A percentile compares a stretch with the other conserved stretches of the same genome.
Conservation (phyloP, 2,797 vertebrate genomes). For the Myiothlypis chrysogaster region DNA sequence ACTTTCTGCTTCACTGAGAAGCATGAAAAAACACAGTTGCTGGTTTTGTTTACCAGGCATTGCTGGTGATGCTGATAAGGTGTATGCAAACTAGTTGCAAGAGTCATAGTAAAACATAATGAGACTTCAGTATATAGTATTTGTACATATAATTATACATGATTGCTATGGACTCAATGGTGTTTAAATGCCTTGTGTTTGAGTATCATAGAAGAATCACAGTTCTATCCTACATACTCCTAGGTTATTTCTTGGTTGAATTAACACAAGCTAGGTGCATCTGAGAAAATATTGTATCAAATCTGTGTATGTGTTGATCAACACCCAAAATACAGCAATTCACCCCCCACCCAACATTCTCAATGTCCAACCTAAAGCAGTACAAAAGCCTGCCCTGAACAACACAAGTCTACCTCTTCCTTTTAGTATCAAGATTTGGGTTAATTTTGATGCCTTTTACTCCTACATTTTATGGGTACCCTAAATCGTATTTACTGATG, state of each 20-base stretch:
- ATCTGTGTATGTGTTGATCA: neutral
- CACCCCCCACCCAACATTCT: fast-evolving
- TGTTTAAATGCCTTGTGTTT: neutral
- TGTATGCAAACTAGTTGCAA: neutral
- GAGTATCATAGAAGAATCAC: neutral
- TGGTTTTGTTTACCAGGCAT: neutral
- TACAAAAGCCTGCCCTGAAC: fast-evolving
- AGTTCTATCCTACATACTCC: neutral
- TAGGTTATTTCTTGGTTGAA: neutral
- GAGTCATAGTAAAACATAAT: neutral
- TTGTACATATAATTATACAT: neutral
- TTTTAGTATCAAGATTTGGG: neutral
- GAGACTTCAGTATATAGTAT: neutral
- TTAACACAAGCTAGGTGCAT: neutral
- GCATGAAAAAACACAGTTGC: neutral
- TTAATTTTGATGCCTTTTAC: neutral
- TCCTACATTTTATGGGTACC: neutral
- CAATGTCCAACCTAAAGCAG: neutral
- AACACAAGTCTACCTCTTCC: neutral
- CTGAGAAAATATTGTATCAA: neutral
- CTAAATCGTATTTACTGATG: neutral
- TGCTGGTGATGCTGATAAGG: neutral
- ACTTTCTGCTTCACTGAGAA: neutral
- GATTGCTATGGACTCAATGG: neutral
- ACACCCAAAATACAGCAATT: neutral